These are phyloP conservation scores for Zosterops pallidus DNA, from an alignment of 2,113 vertebrate species.

Conservation along the genomic window DNA sequence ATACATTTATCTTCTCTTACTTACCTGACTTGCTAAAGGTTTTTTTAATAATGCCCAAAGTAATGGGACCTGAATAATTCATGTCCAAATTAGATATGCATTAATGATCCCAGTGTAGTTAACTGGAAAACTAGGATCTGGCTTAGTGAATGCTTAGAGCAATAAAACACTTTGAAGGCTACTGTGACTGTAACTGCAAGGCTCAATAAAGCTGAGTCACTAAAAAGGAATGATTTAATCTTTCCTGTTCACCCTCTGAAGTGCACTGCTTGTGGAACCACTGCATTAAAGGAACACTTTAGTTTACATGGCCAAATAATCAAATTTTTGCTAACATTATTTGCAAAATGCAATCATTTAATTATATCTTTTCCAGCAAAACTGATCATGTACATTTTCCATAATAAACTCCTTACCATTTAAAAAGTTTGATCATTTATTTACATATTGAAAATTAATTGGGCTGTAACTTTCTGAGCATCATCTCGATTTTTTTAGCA, in stretches of 20 bases:
- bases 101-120: constrained; percentile 30
- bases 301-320: neutral
- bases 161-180: constrained; percentile 40
- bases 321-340: neutral
- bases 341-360: neutral
- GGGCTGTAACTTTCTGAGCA: neutral
- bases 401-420: neutral
- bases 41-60: constrained; percentile 42
- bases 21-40: constrained; percentile 24
- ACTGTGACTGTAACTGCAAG: neutral
- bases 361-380: neutral
- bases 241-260: neutral
- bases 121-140: constrained; percentile 30
- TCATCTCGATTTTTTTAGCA: neutral
- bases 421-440: neutral
- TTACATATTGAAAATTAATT: neutral
- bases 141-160: neutral
- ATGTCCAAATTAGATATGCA: constrained; percentile 44
- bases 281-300: neutral
- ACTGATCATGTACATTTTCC: neutral
- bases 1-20: constrained; percentile 35
- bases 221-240: constrained; percentile 7
- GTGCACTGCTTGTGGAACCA: neutral
- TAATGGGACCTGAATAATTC: constrained; percentile 56
- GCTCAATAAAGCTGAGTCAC: constrained; percentile 51